These are phyloP conservation scores for Ophiodon elongatus DNA, from an alignment of 2,113 vertebrate species.

Conservation along the genomic window DNA sequence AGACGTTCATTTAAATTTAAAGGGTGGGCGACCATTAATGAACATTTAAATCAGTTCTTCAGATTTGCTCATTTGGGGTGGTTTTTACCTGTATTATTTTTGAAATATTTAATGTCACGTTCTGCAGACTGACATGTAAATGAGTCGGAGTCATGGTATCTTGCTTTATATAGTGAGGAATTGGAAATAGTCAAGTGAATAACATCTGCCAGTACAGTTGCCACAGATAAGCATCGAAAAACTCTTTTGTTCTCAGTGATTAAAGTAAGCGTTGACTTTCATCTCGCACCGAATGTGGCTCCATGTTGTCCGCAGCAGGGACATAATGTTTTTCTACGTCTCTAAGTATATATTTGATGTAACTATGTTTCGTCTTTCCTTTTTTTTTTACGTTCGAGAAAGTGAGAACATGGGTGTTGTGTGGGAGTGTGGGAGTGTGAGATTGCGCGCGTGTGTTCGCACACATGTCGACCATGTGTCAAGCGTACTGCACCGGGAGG, in stretches of 20 bases:
- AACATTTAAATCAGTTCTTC: slow-evolving; percentile 7
- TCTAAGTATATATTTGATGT: slow-evolving; percentile 16
- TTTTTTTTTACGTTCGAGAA: slow-evolving; percentile 35
- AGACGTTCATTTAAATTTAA: neutral
- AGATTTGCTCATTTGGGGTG: slow-evolving; percentile 23
- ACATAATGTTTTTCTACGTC: slow-evolving; percentile 1
- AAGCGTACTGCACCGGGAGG: slow-evolving; percentile 49
- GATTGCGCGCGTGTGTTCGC: slow-evolving; percentile 47
- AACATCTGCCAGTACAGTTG: slow-evolving; percentile 47
- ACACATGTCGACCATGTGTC: slow-evolving; percentile 72
- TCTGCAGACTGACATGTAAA: slow-evolving; percentile 14
- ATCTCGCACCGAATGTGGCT: slow-evolving; percentile 51
- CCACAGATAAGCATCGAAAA: slow-evolving; percentile 38
- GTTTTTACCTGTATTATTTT: slow-evolving; percentile 31
- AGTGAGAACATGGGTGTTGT: slow-evolving; percentile 48
- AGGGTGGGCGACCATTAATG: neutral
- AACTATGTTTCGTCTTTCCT: slow-evolving; percentile 6
- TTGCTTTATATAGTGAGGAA: slow-evolving; percentile 47
- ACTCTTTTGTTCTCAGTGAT: slow-evolving; percentile 35
- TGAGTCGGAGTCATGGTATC: slow-evolving; percentile 19
- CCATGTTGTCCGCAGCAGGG: slow-evolving; percentile 11
- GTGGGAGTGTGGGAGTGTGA: slow-evolving; percentile 44
- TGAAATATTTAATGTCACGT: slow-evolving; percentile 32
- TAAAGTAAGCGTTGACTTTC: slow-evolving; percentile 45
- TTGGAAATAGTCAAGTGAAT: slow-evolving; percentile 28